Conservation (phyloP, 2,888 invertebrate genomes). For the Hololepta plana region DNA sequence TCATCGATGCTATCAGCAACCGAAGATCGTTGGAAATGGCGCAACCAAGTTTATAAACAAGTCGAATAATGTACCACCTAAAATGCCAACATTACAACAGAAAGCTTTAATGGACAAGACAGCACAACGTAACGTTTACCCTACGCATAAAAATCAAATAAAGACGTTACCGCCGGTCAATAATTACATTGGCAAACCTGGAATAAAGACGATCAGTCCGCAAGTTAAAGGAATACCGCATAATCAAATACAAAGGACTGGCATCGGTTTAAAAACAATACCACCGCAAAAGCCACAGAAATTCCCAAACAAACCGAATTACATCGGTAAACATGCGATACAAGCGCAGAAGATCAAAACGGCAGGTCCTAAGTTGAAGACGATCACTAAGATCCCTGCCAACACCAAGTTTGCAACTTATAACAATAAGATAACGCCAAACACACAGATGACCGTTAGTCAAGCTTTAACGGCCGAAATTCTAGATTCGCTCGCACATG, state of each 20-base stretch:
- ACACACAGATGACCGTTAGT: constrained; percentile 34
- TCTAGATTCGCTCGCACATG: constrained; percentile 29
- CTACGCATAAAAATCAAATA: constrained; percentile 22
- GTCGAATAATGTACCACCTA: constrained; percentile 9
- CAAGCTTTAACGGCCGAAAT: constrained; percentile 44
- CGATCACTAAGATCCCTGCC: too few species aligned
- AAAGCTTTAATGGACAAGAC: constrained; percentile 8
- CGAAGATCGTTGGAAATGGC: constrained; percentile 20
- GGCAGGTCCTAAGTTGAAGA: constrained; percentile 9
- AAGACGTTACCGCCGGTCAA: constrained; percentile 20
- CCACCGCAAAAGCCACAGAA: constrained; percentile 22
- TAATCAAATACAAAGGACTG: constrained; percentile 19
- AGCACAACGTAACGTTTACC: constrained; percentile 16
- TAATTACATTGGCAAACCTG: constrained; percentile 16
- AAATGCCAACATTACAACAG: constrained; percentile 11
- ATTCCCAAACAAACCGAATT: constrained; percentile 23
- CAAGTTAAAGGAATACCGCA: constrained; percentile 15
- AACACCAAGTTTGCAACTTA: too few species aligned
- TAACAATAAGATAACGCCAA: constrained; percentile 6
- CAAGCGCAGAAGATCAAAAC: constrained; percentile 24
- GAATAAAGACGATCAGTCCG: constrained; percentile 22
- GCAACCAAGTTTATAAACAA: constrained; percentile 22
- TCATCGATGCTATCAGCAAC: constrained; percentile 18
- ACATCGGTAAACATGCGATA: constrained; percentile 27
- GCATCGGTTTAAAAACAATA: constrained; percentile 23